Evolutionary conservation across 2,888 invertebrate genomes (phyloP).

Genomic region (Byasa hedistus): DNA sequence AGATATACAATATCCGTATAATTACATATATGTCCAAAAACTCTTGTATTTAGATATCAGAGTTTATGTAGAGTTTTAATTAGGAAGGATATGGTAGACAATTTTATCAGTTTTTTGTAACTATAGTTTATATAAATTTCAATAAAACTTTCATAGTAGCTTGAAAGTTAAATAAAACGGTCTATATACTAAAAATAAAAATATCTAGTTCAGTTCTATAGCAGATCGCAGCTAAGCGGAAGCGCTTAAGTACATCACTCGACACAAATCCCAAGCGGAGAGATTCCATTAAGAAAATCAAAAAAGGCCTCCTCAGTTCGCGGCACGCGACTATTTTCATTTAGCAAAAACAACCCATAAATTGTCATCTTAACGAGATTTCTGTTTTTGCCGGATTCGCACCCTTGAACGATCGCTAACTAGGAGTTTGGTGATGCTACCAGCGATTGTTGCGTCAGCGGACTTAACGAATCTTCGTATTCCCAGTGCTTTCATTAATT

Average conservation of each 20-base stretch:
- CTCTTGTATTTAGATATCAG: no score
- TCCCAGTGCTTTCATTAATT: conserved; percentile 13
- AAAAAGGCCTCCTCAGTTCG: conserved; percentile 77
- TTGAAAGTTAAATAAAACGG: background rate
- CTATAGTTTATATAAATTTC: no score
- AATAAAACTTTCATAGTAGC: background rate
- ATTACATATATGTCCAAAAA: no score
- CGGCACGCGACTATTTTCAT: conserved; percentile 77
- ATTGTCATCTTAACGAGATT: conserved; percentile 81
- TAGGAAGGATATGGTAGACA: no score
- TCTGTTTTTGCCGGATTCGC: conserved; percentile 77
- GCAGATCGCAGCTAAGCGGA: conserved; percentile 57
- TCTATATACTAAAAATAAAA: background rate
- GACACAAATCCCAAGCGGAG: conserved; percentile 76
- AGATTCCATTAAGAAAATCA: conserved; percentile 80
- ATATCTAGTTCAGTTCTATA: conserved; percentile 23
- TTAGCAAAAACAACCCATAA: conserved; percentile 81
- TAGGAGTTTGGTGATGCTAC: conserved; percentile 55
- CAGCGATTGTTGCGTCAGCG: conserved; percentile 56
- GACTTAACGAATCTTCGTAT: conserved; percentile 36
- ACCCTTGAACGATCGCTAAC: conserved; percentile 63
- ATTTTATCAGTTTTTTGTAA: no score
- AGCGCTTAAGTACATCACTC: conserved; percentile 68
- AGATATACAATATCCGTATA: no score
- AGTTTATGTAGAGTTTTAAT: background rate